These are phyloP conservation scores for Micronycteris hirsuta DNA, from an alignment of 2,113 vertebrate genomes.

Conservation along the genomic window DNA sequence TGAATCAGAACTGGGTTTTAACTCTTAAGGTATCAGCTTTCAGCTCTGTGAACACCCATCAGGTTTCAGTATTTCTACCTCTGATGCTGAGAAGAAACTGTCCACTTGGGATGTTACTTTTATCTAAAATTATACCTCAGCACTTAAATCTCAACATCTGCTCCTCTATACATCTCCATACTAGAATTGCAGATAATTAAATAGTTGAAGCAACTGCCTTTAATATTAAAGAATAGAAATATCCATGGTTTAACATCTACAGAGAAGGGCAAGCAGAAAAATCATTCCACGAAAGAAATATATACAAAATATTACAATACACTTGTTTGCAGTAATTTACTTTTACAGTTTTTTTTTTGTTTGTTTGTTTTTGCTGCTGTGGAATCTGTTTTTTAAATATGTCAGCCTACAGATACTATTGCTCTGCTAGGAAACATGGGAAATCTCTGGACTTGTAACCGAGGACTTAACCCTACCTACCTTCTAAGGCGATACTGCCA, in stretches of 20 bases:
- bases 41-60: neutral
- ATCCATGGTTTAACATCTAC: neutral
- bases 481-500: neutral
- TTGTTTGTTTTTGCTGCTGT: neutral
- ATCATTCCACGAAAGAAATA: neutral
- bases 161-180: neutral
- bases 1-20: constrained; percentile 10
- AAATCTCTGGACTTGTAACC: neutral
- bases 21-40: neutral
- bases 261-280: neutral
- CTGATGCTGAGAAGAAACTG: neutral
- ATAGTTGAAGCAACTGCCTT: neutral
- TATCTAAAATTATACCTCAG: neutral
- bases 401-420: neutral
- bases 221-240: neutral
- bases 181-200: neutral
- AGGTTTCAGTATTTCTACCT: neutral
- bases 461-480: neutral
- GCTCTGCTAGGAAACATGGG: neutral
- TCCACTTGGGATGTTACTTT: neutral
- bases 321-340: neutral
- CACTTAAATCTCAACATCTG: neutral
- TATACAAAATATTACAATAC: neutral
- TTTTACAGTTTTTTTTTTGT: neutral
- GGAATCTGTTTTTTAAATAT: neutral